Base-by-base conservation (phyloP, 2,113 vertebrate genomes). In the Halichoerus grypus region DNA sequence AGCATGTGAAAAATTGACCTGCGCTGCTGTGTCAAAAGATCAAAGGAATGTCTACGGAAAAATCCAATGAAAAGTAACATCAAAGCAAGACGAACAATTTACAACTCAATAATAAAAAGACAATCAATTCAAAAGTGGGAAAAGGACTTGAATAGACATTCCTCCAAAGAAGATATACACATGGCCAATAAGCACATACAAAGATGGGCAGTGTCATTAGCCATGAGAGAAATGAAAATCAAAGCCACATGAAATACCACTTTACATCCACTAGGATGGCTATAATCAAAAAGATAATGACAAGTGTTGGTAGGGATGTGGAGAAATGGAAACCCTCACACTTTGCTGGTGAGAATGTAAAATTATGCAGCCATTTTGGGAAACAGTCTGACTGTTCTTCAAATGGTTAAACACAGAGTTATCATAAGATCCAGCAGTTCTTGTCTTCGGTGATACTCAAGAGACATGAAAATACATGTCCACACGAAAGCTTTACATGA, bases 1-100 rank as follows among this genome's bases (percentile, higher is more conserved):
- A 71, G 16, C 8, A 69, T 82, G 22, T 76, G 80, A 80, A 59
- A 92, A 77, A 28, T 88, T 92, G 39, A 46, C n/a, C 10, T 51
- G 26, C 22, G 11, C 16, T 16, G 53, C n/a, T n/a, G 71, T 74
- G 46, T 82, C 7, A 65, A 80, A 69, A 82, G 61, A 95, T 63
- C 74, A 83, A 80, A 97, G 46, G 59, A 86, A 76, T 71, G 31
- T 67, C 53, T 83, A 39, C 11, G 28, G 83, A 81, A 83, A 83
- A 39, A 24, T 36, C 5, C 24, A 31, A 4, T 87, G 65, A 55
- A 85, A 84, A 89, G 69, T 46, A 61, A n/a, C 46, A 85, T 88
- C 71, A 61, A 88, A 88, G 63, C 21, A 63, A 61, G 55, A 93
- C 89, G 63, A 92, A 89, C 72, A 74, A 59, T 4, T 72, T 55